Percentiles rank a stretch among this genome's conserved stretches.
phyloP scores from a whole-genome alignment of 2,888 invertebrate species.

The Oligia latruncula region DNA sequence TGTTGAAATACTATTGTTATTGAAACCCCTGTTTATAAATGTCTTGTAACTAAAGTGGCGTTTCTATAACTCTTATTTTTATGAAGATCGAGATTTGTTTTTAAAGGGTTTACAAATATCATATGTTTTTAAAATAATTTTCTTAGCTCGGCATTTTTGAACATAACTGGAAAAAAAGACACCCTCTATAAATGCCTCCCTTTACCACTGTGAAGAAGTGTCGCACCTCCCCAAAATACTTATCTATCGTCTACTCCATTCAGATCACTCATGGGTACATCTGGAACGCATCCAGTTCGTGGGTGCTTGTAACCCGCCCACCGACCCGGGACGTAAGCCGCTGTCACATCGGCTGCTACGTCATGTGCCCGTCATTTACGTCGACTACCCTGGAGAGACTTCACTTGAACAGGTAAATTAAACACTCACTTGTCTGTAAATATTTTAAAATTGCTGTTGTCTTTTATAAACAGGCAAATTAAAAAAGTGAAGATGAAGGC shows the following conservation, averaged over 20 bases:
- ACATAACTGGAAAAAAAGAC: neutral
- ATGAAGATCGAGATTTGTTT: neutral
- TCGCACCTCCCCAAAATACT: neutral
- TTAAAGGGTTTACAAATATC: neutral
- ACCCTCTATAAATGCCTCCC: too few relatives aligned
- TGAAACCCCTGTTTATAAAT: neutral
- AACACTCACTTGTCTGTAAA: neutral
- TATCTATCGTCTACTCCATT: neutral
- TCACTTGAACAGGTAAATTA: constrained; percentile 93
- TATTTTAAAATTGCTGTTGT: neutral
- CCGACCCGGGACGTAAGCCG: constrained; percentile 99
- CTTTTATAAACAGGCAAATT: neutral
- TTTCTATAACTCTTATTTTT: neutral
- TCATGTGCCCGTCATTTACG: constrained; percentile 99
- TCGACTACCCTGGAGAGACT: constrained; percentile 99
- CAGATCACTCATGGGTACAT: constrained; percentile 98
- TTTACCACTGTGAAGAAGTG: neutral
- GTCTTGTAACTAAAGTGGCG: neutral
- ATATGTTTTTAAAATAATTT: neutral
- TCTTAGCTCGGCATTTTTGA: neutral
- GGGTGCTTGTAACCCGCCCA: constrained; percentile 99
- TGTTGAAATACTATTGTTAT: neutral
- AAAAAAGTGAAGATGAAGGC: too few relatives aligned
- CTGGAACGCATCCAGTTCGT: constrained; percentile 99
- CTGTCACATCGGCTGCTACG: constrained; percentile 96